Evolutionary conservation across 2,113 vertebrate genomes (phyloP), one percentile per base, ranked within the genome.

Genomic region (Setophaga kirtlandii): DNA sequence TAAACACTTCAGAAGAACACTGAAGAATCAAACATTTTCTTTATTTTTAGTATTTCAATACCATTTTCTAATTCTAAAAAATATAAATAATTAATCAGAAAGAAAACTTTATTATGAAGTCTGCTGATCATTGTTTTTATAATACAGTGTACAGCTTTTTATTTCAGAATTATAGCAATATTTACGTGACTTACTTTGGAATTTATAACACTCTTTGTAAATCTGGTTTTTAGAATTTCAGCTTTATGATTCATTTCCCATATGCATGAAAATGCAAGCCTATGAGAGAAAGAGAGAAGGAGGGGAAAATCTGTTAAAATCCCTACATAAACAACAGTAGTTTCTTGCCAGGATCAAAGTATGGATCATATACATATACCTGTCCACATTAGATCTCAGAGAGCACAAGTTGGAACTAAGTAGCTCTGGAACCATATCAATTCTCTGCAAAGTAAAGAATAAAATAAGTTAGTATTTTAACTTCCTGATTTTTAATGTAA

Each of bases 381-480:
- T 99, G 91, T 99, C 99, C 86, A 99, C 99, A 11, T 99, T 97
- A 63, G 98, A 99, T 84, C 99, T 98, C 70, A 99, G 96, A 56
- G 99, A 99, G 87, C 99, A 99, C 42, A 99, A 98, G 81, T 99
- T 99, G 67, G 99, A 99, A 96, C 99, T 99, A 79, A 99, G 99
- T 87, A 99, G 96, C 74, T 99, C 99, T 73, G 99, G 99, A 96
- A 99, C 99, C 99, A 99, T 99, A 97, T 99, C 99, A 93, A 99
- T 99, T 83, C 99, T 99, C 99, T 99, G 97, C 24, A 97, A 98
- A 68, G 71, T 37, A 97, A 96, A 89, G 17, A 92, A 90, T 11
- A 94, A 68, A 91, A 33, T 12, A 81, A 41, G 60, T 18, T 44
- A 28, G 23, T 46, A 80, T 49, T 74, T 84, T 39, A 37, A 19